These are phyloP conservation scores for Epicauta chinensis DNA, from an alignment of 1,140 invertebrate species.

Conservation along the genomic window DNA sequence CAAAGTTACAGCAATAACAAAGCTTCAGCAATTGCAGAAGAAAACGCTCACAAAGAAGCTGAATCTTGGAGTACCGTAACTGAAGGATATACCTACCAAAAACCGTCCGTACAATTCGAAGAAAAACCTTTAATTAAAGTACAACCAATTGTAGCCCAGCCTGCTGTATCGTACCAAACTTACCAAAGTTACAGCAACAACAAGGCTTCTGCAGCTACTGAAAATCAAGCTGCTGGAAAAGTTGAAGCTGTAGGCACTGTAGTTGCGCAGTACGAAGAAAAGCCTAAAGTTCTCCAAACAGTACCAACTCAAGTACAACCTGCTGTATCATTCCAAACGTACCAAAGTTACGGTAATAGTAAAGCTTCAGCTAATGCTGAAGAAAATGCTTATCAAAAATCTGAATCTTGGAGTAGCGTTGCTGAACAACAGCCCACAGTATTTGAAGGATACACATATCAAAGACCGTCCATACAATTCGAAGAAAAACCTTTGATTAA, in stretches of 20 bases:
- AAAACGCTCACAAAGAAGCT: too few relatives aligned
- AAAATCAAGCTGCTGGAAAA: too few relatives aligned
- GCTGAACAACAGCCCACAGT: not conserved
- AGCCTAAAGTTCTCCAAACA: too few relatives aligned
- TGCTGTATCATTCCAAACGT: too few relatives aligned
- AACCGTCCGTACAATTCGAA: conserved; percentile 29
- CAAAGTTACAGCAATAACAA: conserved; percentile 24
- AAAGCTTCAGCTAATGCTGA: not conserved
- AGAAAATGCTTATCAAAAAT: too few relatives aligned
- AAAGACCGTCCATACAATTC: conserved; percentile 12
- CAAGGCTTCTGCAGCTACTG: too few relatives aligned
- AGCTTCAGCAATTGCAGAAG: not conserved
- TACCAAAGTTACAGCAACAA: not conserved
- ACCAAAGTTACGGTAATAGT: too few relatives aligned
- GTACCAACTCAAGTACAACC: too few relatives aligned
- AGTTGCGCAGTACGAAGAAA: too few relatives aligned
- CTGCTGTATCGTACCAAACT: conserved; percentile 6
- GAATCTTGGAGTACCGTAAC: too few relatives aligned
- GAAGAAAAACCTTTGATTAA: not conserved
- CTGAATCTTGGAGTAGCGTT: too few relatives aligned
- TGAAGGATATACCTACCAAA: conserved; percentile 22
- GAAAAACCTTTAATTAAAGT: conserved; percentile 18
- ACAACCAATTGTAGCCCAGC: conserved; percentile 8
- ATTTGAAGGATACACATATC: conserved; percentile 11
- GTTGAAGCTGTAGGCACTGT: too few relatives aligned